Base-by-base conservation (phyloP, 1,140 invertebrate species). In the Uloborus diversus region DNA sequence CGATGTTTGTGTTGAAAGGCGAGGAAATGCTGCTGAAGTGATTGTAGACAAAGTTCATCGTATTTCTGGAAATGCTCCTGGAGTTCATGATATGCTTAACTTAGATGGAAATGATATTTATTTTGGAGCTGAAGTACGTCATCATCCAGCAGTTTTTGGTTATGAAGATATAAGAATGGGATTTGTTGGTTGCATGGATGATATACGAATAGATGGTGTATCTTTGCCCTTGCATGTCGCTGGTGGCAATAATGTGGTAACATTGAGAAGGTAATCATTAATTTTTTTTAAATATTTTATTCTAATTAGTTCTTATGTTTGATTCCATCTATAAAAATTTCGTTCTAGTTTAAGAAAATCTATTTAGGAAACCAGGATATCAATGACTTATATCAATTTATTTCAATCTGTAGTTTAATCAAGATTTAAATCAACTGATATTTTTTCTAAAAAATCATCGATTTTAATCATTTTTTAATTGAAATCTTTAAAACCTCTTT, bases 141-240 rank as follows among this genome's bases (percentile, higher is more conserved):
- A 83, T 14, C 88, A 90, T 79, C 73, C 73, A 20, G 61, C 59
- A 35, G 73, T 76, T 2, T 76, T 76, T 76, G 90, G 91, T 0
- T 92, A 92, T 71, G 91, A 93, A 82, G 92, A 93, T 85, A 90
- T 94, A 28, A 92, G 92, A 70, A 89, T 83, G 81, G 85, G 96
- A 0, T 96, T 97, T 85, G 88, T 94, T 71, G 96, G 96, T 0
- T 98, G 96, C 84, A 92, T 98, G 90, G 93, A 95, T 69, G 94
- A 96, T 83, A 91, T 98, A 4, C 89, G 91, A 47, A 90, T 98
- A 25, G 92, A 94, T 61, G 90, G 92, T 78, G 89, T 92, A 0
- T 88, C 90, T 0, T 88, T 97, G 32, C 94, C 94, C 0, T 86
- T 96, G 30, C 93, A 94, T 75, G 90, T 90, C 84, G 90, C 89